Base-by-base conservation (phyloP, 1,140 invertebrate species). In the Lepeophtheirus salmonis region DNA sequence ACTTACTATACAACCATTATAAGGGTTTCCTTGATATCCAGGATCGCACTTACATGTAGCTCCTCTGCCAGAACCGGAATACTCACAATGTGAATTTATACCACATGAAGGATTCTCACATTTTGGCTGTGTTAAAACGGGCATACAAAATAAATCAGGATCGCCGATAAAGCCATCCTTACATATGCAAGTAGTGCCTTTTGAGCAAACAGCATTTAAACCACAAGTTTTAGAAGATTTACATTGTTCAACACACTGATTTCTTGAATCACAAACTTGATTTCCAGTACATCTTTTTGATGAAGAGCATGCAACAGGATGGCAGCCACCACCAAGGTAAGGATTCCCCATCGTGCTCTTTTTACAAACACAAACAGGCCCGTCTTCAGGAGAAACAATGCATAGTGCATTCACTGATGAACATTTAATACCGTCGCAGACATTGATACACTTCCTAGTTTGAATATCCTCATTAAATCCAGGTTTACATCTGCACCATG, bases 331-430 rank as follows among this genome's bases (percentile, higher is more conserved):
- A 23, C 88, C 88, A 4, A 86, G 84, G 74, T 90, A 91, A 17
- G 88, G 86, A 73, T 91, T 90, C 1, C 88, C 88, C 48, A 81
- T 78, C 67, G 82, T 84, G 26, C 87, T 86, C 69, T 85, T 81
- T 2, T 81, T 76, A 67, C 88, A 92, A 68, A 84, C 83, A 68
- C 88, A 92, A 1, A 86, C 88, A 14, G 86, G 84, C 20, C 86
- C 88, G 26, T 79, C 76, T 58, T 80, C 79, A n/a, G 30, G 30
- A 21, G 85, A 84, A n/a, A 86, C 81, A 57, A 89, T 68, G 68
- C 88, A 92, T 56, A 85, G 80, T 1, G 86, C 86, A 65, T 83
- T 84, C 6, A 55, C 22, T n/a, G 74, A 67, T 1, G 81, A 86
- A 68, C 88, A 92, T 26, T 81, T 76, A 63, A 84, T 80, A 48